phyloP scores from a whole-genome alignment of 2,797 vertebrate genomes.

The Astyanax mexicanus region DNA sequence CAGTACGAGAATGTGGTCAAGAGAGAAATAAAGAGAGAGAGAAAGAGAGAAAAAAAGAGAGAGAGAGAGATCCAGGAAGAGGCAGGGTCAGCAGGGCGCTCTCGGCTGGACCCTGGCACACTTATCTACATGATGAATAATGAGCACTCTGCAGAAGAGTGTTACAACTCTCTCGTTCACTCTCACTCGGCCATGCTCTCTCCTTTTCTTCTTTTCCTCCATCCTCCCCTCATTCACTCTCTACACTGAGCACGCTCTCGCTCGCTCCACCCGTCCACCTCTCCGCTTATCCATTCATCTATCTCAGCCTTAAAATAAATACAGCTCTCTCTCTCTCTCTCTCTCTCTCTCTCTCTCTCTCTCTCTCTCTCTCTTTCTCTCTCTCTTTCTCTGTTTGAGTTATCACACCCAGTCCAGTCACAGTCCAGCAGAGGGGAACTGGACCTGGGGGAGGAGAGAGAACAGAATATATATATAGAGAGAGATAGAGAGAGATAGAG shows the following conservation, averaged over 20 bases:
- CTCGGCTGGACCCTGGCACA: neutral
- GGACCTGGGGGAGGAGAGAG: slow-evolving; percentile 46
- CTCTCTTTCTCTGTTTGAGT: slow-evolving; percentile 1
- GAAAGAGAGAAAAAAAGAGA: neutral
- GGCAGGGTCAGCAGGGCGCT: neutral
- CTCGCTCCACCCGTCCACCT: slow-evolving; percentile 29
- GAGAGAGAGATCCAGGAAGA: neutral
- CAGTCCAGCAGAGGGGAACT: slow-evolving; percentile 55
- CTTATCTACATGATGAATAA: slow-evolving; percentile 47
- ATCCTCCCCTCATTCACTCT: slow-evolving; percentile 24
- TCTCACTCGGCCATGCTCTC: slow-evolving; percentile 9
- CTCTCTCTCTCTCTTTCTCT: too few relatives aligned
- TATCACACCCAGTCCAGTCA: slow-evolving; percentile 63
- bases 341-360: neutral
- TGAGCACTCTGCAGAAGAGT: slow-evolving; percentile 1
- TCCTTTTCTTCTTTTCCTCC: neutral
- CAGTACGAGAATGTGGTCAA: neutral
- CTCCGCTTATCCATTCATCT: slow-evolving; percentile 17
- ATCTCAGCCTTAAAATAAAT: slow-evolving; percentile 51
- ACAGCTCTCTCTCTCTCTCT: slow-evolving; percentile 2
- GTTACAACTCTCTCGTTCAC: slow-evolving; percentile 5
- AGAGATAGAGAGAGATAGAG: slow-evolving; percentile 45
- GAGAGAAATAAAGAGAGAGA: neutral
- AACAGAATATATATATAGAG: slow-evolving; percentile 42
- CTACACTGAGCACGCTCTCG: neutral